phyloP scores from a whole-genome alignment of 2,797 vertebrate genomes.

The Monodelphis domestica region DNA sequence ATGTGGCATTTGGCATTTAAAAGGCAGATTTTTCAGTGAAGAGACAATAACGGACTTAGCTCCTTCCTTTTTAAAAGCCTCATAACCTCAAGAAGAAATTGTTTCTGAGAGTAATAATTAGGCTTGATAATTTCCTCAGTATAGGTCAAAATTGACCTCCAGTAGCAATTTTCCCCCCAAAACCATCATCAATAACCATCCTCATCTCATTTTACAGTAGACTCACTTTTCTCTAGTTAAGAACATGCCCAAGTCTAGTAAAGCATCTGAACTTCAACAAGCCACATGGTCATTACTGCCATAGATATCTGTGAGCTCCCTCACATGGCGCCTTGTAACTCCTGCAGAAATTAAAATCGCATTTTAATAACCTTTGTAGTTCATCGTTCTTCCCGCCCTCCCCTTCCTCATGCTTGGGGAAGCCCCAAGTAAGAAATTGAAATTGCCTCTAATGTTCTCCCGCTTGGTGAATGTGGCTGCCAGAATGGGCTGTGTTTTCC shows the following conservation, averaged over 20 bases:
- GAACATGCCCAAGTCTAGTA: background rate
- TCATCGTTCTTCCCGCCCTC: background rate
- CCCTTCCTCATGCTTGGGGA: conserved; percentile 26
- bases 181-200: background rate
- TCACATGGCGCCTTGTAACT: background rate
- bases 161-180: background rate
- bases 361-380: conserved; percentile 34
- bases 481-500: conserved; percentile 36
- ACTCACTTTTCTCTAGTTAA: background rate
- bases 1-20: background rate
- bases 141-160: background rate
- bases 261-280: background rate
- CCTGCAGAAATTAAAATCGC: conserved; percentile 18
- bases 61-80: background rate
- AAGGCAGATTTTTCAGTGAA: background rate
- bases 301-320: background rate
- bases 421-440: conserved; percentile 38
- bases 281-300: background rate
- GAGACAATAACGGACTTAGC: background rate
- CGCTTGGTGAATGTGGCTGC: conserved; percentile 61
- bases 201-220: background rate
- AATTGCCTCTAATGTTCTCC: conserved; percentile 40
- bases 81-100: background rate
- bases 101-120: background rate
- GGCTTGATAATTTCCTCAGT: background rate